A percentile compares a stretch with the other conserved stretches of the same genome.
Conservation (phyloP, 2,888 invertebrate species). For the Halictus ligatus region DNA sequence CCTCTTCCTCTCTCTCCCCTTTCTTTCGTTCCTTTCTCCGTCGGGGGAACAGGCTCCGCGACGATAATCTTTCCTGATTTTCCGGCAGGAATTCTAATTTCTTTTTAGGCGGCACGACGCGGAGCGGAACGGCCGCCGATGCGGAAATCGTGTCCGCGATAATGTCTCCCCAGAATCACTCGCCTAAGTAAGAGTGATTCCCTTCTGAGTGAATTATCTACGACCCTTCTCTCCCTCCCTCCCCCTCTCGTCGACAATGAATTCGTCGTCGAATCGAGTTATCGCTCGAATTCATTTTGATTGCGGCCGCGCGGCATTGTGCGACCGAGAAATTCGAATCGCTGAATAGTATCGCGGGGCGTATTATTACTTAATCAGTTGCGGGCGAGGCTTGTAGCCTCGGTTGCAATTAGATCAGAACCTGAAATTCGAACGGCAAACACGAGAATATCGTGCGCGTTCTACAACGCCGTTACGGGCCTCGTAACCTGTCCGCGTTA, state of each 20-base stretch:
- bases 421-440: slow-evolving; percentile 5
- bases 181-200: slow-evolving; percentile 26
- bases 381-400: background rate
- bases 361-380: background rate
- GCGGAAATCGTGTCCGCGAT: slow-evolving; percentile 34
- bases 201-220: slow-evolving; percentile 32
- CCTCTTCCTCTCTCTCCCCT: background rate
- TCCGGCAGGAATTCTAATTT: slow-evolving; percentile 49
- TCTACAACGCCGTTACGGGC: slow-evolving; percentile 1
- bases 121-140: slow-evolving; percentile 20
- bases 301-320: background rate
- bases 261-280: background rate
- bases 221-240: background rate
- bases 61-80: slow-evolving; percentile 57
- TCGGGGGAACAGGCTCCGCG: slow-evolving; percentile 23
- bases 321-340: background rate
- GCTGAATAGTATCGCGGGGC: background rate
- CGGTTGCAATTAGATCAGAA: background rate
- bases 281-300: background rate
- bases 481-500: slow-evolving; percentile 11
- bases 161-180: slow-evolving; percentile 24
- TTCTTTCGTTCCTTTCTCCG: slow-evolving; percentile 22
- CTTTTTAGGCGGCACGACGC: slow-evolving; percentile 6
- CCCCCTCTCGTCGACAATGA: background rate
- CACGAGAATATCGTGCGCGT: slow-evolving; percentile 1